Base-by-base conservation (phyloP, 2,888 invertebrate genomes). In the Gymnosoma rotundatum region DNA sequence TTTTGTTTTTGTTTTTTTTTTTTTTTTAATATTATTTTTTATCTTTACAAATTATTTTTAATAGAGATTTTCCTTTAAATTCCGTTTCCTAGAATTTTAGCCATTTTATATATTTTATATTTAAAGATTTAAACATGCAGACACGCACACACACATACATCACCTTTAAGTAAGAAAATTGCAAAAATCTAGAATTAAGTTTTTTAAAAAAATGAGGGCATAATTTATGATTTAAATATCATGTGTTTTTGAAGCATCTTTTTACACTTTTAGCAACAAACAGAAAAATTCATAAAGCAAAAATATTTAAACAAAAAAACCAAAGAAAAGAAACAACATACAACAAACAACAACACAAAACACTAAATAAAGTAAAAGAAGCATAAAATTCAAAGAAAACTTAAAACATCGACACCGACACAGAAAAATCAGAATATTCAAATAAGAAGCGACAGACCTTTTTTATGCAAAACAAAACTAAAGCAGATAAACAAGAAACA, bases 381-480 rank as follows among this genome's bases (percentile, higher is more conserved):
- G 32, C 36, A n/a, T n/a, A 58, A 76, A 48, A 58, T 58, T 18
- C 45, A 76, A 60, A 42, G 45, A 45, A 74, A 75, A 66, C 14
- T 52, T 42, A 20, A 76, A 76, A 16, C 25, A 50, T 12, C 36
- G 66, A 66, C 75, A 50, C n/a, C 36, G 66, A 66, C 75, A 45
- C 66, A 66, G 20, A 60, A 66, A 58, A 66, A 61, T 42, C 21
- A 38, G 20, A 69, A 81, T 54, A 75, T 64, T 56, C 32, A 64
- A 81, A 67, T 42, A 66, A 67, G 32, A 67, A 67, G 4, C 67
- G 54, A 74, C 52, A 45, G 8, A 48, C 48, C n/a, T 48, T 74
- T 73, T 80, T 25, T 67, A 56, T 70, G 64, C 64, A 70, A 64
- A 81, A 54, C 45, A 38, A 69, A 50, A 60, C 50, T 32, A 42